phyloP scores from a whole-genome alignment of 2,113 vertebrate species.

The Galeopterus variegatus region DNA sequence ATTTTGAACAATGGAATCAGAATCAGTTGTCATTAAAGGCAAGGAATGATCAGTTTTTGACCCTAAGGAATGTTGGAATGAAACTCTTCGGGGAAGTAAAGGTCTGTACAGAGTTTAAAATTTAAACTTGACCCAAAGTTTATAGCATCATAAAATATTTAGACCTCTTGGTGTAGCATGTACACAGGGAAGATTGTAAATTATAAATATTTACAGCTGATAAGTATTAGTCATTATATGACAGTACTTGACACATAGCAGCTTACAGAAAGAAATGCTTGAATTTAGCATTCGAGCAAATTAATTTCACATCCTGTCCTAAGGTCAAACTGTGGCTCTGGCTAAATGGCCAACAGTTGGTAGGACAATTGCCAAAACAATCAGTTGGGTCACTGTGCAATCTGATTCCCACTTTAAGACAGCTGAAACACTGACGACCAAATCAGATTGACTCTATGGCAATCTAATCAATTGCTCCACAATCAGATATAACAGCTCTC shows the following conservation, averaged over 20 bases:
- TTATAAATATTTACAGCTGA: constrained; percentile 83
- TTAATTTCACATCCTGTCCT: constrained; percentile 73
- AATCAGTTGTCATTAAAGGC: constrained; percentile 35
- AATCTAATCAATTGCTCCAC: constrained; percentile 63
- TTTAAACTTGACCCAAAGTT: constrained; percentile 68
- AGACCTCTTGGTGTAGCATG: constrained; percentile 58
- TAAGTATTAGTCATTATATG: constrained; percentile 66
- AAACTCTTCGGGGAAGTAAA: constrained; percentile 43
- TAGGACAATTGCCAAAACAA: constrained; percentile 70
- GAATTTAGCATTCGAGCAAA: constrained; percentile 53
- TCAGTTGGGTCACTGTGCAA: constrained; percentile 30
- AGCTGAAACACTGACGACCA: constrained; percentile 54
- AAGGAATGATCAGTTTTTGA: constrained; percentile 54
- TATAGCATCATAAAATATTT: constrained; percentile 73
- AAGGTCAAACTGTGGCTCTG: constrained; percentile 57
- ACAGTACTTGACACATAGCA: constrained; percentile 64
- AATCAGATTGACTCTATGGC: constrained; percentile 60
- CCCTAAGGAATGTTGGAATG: constrained; percentile 45
- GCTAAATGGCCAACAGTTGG: constrained; percentile 36
- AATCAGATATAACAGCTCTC: constrained; percentile 62
- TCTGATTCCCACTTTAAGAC: constrained; percentile 66
- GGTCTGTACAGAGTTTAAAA: constrained; percentile 39
- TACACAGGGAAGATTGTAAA: constrained; percentile 57
- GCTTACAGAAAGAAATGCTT: constrained; percentile 63
- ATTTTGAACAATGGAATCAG: constrained; percentile 35